These are phyloP conservation scores for Calameuta idolon DNA, from an alignment of 2,888 invertebrate species.

Conservation along the genomic window DNA sequence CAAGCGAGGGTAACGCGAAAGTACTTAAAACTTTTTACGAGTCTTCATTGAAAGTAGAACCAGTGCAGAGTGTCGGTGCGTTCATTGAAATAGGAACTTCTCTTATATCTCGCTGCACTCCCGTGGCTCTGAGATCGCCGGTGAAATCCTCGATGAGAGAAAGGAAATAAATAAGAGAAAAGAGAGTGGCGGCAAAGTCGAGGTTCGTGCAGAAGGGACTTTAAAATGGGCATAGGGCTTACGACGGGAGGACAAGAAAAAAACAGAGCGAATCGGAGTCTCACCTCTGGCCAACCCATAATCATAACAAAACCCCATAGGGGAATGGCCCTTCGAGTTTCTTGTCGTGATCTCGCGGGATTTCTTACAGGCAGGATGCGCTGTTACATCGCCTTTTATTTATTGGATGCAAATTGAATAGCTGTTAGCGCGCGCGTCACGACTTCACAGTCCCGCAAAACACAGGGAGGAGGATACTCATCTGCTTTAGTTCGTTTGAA, in stretches of 20 bases:
- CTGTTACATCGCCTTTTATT: constrained; percentile 28
- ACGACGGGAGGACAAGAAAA: neutral
- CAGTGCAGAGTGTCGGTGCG: constrained; percentile 14
- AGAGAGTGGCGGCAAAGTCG: neutral
- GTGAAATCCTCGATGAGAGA: neutral
- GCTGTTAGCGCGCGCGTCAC: constrained; percentile 30
- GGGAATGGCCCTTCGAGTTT: neutral
- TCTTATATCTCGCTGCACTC: neutral
- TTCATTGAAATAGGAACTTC: constrained; percentile 4
- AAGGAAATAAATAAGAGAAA: neutral
- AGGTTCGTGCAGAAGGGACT: constrained; percentile 1
- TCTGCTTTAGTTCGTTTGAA: neutral
- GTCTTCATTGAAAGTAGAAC: constrained; percentile 52
- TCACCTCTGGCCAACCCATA: constrained; percentile 43
- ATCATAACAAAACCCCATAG: constrained; percentile 43
- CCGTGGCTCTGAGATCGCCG: neutral
- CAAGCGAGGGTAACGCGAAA: constrained; percentile 7
- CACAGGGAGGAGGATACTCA: constrained; percentile 3
- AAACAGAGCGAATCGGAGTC: constrained; percentile 24
- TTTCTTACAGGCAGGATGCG: neutral
- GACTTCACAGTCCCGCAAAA: constrained; percentile 18
- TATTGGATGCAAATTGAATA: constrained; percentile 51
- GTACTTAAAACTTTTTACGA: constrained; percentile 57
- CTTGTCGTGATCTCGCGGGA: constrained; percentile 1
- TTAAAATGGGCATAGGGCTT: neutral